Evolutionary conservation across 1,140 invertebrate species (phyloP), one percentile per base, ranked within the genome.

Genomic region (Aethina tumida): DNA sequence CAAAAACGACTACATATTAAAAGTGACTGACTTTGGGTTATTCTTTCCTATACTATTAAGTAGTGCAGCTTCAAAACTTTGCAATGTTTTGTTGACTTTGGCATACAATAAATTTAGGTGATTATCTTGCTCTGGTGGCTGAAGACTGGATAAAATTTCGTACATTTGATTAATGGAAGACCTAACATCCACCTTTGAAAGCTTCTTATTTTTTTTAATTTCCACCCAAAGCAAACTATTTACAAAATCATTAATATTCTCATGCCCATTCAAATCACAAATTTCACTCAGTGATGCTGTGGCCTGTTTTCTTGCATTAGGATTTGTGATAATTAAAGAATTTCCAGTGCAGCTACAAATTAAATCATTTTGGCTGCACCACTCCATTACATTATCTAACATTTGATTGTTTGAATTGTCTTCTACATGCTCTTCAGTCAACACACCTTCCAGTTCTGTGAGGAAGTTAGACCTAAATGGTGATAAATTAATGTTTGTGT

Each of bases 391-490:
- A 7, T 24, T 22, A 5, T 51, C 39, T 6, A 53, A 25, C 26
- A 39, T 33, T 4, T 50, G 18, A 25, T 7, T 35, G 25, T 43
- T 34, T 28, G n/a, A 33, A 7, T 19, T n/a, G 6, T 13, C 12
- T 22, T 37, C 28, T 8, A 25, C 36, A 18, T 34, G 15, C 13
- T 42, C 39, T 15, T 46, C 33, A n/a, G 56, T 65, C 12, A 72
- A 47, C 38, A 72, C 58, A 37, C 49, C 61, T 46, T 71, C 67
- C 1, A 73, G 43, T 50, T 72, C 65, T 52, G 69, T 51, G n/a
- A 72, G 37, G 46, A 73, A 72, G 47, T 68, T 70, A 0, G 68
- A 62, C 38, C 60, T 59, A 35, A 69, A 72, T 0, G 68, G 66
- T 2, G 63, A 57, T 8, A 71, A 35, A 34, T 53, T 35, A 41